Evolutionary conservation across 2,113 vertebrate genomes (phyloP).

Genomic region (Arizona elegans): DNA sequence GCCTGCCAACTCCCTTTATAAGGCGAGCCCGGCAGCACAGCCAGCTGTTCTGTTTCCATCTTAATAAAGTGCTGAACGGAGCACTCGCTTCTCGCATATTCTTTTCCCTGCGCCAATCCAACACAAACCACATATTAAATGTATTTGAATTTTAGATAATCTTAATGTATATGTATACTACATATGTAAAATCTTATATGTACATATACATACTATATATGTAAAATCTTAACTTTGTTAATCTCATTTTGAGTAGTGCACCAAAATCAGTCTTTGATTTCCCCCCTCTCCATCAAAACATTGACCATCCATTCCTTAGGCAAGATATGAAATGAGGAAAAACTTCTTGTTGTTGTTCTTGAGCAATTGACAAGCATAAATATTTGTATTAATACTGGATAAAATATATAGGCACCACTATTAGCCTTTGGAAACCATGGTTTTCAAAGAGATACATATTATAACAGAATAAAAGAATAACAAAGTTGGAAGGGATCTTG

Average conservation of each 20-base stretch:
- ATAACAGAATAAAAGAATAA: too few relatives aligned
- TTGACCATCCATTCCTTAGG: neutral
- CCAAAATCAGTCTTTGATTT: neutral
- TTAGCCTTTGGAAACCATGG: neutral
- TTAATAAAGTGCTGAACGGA: too few relatives aligned
- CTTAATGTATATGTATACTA: neutral
- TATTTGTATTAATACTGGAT: neutral
- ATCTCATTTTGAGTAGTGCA: neutral
- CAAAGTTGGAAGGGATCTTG: too few relatives aligned
- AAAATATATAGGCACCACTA: neutral
- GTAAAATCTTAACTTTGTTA: neutral
- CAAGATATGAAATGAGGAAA: neutral
- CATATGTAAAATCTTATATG: too few relatives aligned
- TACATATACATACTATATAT: too few relatives aligned
- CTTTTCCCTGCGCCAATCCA: too few relatives aligned
- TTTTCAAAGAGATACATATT: neutral
- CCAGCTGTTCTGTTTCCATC: too few relatives aligned
- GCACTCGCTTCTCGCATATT: too few relatives aligned
- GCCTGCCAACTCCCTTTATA: too few relatives aligned
- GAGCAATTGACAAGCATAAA: neutral
- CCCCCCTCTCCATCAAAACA: too few relatives aligned
- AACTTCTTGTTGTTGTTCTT: neutral
- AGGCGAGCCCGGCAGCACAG: too few relatives aligned
- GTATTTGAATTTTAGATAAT: neutral
- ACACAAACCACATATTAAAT: neutral